A percentile compares a stretch with the other conserved stretches of the same genome.
Conservation (phyloP, 2,888 invertebrate genomes). For the Drosophila cyrtoloma region DNA sequence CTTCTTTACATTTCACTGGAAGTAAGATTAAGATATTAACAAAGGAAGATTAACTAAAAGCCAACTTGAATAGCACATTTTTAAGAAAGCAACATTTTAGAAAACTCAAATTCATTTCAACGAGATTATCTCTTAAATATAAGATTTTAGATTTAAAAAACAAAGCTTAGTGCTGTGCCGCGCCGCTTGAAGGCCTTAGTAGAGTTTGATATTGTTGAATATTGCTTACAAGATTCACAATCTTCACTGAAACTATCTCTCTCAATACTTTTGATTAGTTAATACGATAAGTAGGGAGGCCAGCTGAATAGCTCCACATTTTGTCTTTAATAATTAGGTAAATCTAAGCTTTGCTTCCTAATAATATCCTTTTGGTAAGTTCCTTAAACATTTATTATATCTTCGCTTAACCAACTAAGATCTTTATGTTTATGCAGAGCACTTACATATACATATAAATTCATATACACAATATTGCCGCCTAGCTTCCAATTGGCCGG, state of each 20-base stretch:
- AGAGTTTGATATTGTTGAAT: background rate
- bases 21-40: background rate
- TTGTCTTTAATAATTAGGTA: background rate
- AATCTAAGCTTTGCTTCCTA: background rate
- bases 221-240: background rate
- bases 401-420: background rate
- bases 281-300: background rate
- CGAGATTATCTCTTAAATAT: no score
- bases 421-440: background rate
- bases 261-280: background rate
- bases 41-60: background rate
- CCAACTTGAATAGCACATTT: background rate
- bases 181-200: background rate
- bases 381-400: background rate
- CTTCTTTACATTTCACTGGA: background rate
- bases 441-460: background rate
- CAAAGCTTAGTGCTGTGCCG: background rate
- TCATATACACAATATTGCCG: background rate
- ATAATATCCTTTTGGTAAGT: background rate
- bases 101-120: background rate
- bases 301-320: background rate
- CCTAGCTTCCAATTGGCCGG: conserved; percentile 55
- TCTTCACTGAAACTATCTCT: background rate
- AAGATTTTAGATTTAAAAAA: background rate
- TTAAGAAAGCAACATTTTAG: background rate